phyloP scores from a whole-genome alignment of 2,888 invertebrate genomes.

The Andrena minutula region DNA sequence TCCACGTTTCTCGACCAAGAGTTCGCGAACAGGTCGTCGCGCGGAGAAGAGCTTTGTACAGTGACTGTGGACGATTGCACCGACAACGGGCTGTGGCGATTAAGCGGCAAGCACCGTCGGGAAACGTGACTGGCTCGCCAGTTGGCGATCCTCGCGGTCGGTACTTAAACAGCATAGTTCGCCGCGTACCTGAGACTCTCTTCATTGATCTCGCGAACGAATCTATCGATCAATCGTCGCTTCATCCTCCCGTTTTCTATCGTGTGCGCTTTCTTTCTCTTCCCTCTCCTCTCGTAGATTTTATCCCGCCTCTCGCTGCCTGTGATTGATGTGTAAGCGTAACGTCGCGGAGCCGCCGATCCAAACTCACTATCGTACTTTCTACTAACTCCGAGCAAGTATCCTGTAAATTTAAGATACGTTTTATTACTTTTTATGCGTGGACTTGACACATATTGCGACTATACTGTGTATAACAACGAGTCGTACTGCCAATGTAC shows the following conservation, averaged over 20 bases:
- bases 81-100: constrained; percentile 40
- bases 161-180: constrained; percentile 45
- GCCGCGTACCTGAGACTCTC: constrained; percentile 54
- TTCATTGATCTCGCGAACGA: constrained; percentile 58
- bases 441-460: constrained; percentile 60
- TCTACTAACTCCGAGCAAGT: constrained; percentile 61
- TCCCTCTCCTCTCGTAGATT: constrained; percentile 39
- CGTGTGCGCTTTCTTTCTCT: constrained; percentile 54
- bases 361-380: constrained; percentile 49
- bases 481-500: constrained; percentile 57
- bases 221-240: constrained; percentile 53
- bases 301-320: constrained; percentile 46
- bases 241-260: constrained; percentile 65
- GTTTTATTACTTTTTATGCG: constrained; percentile 60
- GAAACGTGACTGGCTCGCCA: constrained; percentile 5
- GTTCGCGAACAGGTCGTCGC: constrained; percentile 39
- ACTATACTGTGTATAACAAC: constrained; percentile 21
- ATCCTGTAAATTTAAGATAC: constrained; percentile 57
- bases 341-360: constrained; percentile 47
- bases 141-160: constrained; percentile 39
- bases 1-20: constrained; percentile 63
- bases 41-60: constrained; percentile 74
- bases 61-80: constrained; percentile 73
- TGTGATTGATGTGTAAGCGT: constrained; percentile 52
- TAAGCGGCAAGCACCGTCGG: constrained; percentile 29